Percentiles rank a stretch among this genome's conserved stretches.
These are phyloP conservation scores for Orussus abietinus DNA, from an alignment of 1,140 invertebrate genomes.

Conservation along the genomic window DNA sequence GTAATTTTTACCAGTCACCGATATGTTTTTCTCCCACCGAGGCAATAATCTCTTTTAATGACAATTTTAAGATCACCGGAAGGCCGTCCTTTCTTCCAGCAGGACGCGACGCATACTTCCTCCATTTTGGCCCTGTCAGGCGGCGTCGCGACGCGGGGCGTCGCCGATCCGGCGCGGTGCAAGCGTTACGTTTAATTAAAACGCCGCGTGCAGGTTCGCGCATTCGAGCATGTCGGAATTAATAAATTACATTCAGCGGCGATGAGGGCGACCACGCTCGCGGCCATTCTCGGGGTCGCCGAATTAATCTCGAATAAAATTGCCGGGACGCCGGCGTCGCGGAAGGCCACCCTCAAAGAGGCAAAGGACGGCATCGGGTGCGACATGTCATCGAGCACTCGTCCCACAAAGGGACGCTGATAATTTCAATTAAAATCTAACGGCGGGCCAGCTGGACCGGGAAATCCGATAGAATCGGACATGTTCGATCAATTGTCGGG, in stretches of 20 bases:
- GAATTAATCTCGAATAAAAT: slow-evolving; percentile 30
- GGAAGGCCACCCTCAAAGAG: too few relatives aligned
- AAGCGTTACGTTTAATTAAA: slow-evolving; percentile 32
- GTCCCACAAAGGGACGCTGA: slow-evolving; percentile 15
- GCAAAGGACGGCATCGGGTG: too few relatives aligned
- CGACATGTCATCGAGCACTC: too few relatives aligned
- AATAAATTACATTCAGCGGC: slow-evolving; percentile 23
- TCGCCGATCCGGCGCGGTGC: slow-evolving; percentile 6
- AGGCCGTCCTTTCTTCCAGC: slow-evolving; percentile 13
- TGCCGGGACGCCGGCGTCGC: slow-evolving; percentile 13
- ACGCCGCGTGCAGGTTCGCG: slow-evolving; percentile 20
- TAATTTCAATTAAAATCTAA: not conserved
- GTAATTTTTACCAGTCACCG: too few relatives aligned
- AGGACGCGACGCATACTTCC: slow-evolving; percentile 11
- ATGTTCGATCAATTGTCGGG: slow-evolving; percentile 1
- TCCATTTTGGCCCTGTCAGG: slow-evolving; percentile 19
- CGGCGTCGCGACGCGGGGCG: not conserved
- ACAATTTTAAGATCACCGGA: slow-evolving; percentile 28
- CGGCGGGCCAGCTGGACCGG: slow-evolving; percentile 3
- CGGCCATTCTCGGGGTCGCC: slow-evolving; percentile 18
- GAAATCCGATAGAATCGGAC: slow-evolving; percentile 8
- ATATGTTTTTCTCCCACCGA: slow-evolving; percentile 20
- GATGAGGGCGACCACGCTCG: slow-evolving; percentile 13
- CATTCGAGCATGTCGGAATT: slow-evolving; percentile 18
- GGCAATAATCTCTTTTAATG: slow-evolving; percentile 23